Base-by-base conservation (phyloP, 2,888 invertebrate genomes). In the Sesia apiformis region DNA sequence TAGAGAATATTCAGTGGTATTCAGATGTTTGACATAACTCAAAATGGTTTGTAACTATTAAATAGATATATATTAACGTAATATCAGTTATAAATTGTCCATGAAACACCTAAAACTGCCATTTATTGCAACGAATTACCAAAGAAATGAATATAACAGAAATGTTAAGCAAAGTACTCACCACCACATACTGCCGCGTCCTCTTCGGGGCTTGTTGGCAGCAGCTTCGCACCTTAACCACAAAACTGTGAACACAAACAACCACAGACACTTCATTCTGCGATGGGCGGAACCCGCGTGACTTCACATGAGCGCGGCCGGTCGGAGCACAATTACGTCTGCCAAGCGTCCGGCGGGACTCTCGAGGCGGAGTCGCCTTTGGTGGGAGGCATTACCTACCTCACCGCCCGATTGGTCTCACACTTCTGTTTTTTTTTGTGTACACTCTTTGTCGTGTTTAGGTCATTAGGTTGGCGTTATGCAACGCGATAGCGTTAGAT, bases 161-260 rank as follows among this genome's bases (percentile, higher is more conserved):
- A 23, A 23, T 23, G 23, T 23, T 23, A 23, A 23, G 23, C 23
- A 23, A 23, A 5, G 40, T 65, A 91, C 96, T 91, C 90, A 96
- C 96, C 96, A 96, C 96, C 96, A 96, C 94, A 95, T 96, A 70
- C 96, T 95, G 79, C 96, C 96, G 74, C 95, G 92, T 73, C 96
- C 96, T 76, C 95, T 91, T 77, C 94, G 93, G 67, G 92, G 91
- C 75, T 94, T 94, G 75, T 91, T 92, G 66, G 78, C 83, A 63
- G 83, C 80, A 78, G 87, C 76, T 57, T 84, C 81, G 76, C 84
- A 82, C 76, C 87, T 70, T 78, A 81, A 84, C 81, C 87, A 87
- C 85, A 89, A 69, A 78, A 91, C 83, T 63, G 90, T 79, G 72
- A 91, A 81, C 82, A 87, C 88, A 75, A 86, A 82, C 73, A 91